Base-by-base conservation (phyloP, 2,797 vertebrate species). In the Syngnathus rostellatus region DNA sequence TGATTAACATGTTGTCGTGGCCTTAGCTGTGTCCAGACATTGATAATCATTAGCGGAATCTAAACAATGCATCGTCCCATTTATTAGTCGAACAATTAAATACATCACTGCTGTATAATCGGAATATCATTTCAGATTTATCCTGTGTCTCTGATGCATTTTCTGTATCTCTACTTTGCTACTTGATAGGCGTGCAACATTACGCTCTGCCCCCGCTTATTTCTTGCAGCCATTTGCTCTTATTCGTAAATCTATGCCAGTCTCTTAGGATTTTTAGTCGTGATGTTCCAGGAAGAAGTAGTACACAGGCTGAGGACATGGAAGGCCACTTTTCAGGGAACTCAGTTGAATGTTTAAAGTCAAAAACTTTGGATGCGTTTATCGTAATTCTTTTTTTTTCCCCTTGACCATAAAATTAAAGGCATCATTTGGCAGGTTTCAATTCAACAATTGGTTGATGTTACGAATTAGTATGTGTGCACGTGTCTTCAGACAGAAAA, bases 311-410 rank as follows among this genome's bases (percentile, higher is more conserved):
- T 69, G 58, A 66, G 77, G 71, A 86, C 80, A 84, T 53, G 75
- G 67, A 85, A 86, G 79, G 85, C 83, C 76, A 85, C 78, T 86
- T 81, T 81, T 60, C 53, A 67, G 57, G 73, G 82, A 31, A 31
- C 31, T 31, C 31, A 31, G 31, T 31, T 31, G 31, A 31, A 4
- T 41, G 8, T 41, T 41, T 9, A 11, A 43, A 43, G 10, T 10
- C 8, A 43, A 43, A 9, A 9, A 2, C 8, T 9, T 43, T 43
- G 2, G 41, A 43, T 43, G 2, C 8, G 11, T 43, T 43, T 43
- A 11, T 11, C 8, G 8, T 43, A 9, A 43, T 43, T 9, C 1
- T 2, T 3, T 8, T 43, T 43, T 43, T 43, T 11, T 41, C 9
- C 8, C 6, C 40, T 8, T 43, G 41, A 43, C 41, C 8, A 43